Evolutionary conservation across 2,113 vertebrate genomes (phyloP).

Genomic region (Okapia johnstoni): DNA sequence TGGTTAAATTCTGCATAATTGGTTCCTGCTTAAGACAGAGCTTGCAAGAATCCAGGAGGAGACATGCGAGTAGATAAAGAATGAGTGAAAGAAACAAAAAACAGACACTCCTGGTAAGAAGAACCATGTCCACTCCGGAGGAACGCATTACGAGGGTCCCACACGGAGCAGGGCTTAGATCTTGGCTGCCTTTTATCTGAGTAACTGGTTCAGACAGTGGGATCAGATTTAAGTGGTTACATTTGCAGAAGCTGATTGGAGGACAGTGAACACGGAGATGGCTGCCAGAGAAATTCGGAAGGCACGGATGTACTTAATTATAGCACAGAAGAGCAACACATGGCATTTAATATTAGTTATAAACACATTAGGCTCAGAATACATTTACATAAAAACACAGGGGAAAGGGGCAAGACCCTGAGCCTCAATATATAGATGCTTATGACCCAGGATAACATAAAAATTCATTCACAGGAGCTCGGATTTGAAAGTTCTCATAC

Average conservation of each 20-base stretch:
- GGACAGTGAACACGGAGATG: constrained; percentile 56
- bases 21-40: constrained; percentile 75
- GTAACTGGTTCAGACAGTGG: constrained; percentile 78
- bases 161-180: constrained; percentile 70
- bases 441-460: background rate
- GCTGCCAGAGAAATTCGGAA: constrained; percentile 63
- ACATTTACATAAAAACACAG: constrained; percentile 27
- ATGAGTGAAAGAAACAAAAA: constrained; percentile 78
- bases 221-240: constrained; percentile 80
- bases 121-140: constrained; percentile 58
- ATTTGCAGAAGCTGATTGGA: constrained; percentile 75
- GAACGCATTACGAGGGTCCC: constrained; percentile 69
- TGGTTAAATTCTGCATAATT: constrained; percentile 74
- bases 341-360: constrained; percentile 40
- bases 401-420: background rate
- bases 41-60: constrained; percentile 71
- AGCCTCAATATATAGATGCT: background rate
- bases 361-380: constrained; percentile 48
- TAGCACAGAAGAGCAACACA: constrained; percentile 29
- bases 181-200: constrained; percentile 78
- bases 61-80: constrained; percentile 76
- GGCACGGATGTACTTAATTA: constrained; percentile 57
- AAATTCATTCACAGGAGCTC: background rate
- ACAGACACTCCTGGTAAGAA: constrained; percentile 75
- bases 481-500: background rate